Base-by-base conservation (phyloP, 2,888 invertebrate genomes). In the Ligdia adustata region DNA sequence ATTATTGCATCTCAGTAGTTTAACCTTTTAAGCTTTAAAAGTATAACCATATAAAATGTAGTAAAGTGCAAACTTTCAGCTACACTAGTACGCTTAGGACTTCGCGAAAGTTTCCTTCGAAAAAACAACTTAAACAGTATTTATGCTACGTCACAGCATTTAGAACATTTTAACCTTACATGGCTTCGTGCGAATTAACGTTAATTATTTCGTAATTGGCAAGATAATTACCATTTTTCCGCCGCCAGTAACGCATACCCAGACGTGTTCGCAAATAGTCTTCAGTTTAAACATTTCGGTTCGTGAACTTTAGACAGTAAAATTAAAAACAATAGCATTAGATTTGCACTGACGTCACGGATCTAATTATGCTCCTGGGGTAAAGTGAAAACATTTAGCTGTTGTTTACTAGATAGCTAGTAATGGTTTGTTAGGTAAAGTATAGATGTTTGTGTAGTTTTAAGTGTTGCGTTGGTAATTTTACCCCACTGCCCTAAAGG, bases 191-290 rank as follows among this genome's bases (percentile, higher is more conserved):
- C 24, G 18, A 53, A 53, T 48, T 45, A 46, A 39, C 26, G 34
- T 49, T 40, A 50, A 55, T 52, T 52, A 42, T 48, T 37, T 22
- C 28, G 26, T 57, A 53, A 54, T 57, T 54, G 31, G 45, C 50
- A 14, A 20, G 9, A 15, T 49, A 47, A 52, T 57, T 53, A 57
- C 20, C 40, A 50, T 53, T 48, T 43, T 53, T 44, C 26, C 35
- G 26, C 28, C 29, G 26, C 34, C 26, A 35, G 15, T 26, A 31
- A 9, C 35, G 26, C 33, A 39, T 38, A 40, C 27, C 5, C 4
- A 27, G 38, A 39, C 34, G 12, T 9, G 14, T 38, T 49, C 22
- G 24, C 24, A 13, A 15, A 28, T 45, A n/a, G 9, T 24, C 15
- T 41, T 31, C 4, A 6, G 4, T n/a, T 16, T 18, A 9, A 18